These are phyloP conservation scores for Falcaria lacertinaria DNA, from an alignment of 2,888 invertebrate genomes.

Conservation along the genomic window DNA sequence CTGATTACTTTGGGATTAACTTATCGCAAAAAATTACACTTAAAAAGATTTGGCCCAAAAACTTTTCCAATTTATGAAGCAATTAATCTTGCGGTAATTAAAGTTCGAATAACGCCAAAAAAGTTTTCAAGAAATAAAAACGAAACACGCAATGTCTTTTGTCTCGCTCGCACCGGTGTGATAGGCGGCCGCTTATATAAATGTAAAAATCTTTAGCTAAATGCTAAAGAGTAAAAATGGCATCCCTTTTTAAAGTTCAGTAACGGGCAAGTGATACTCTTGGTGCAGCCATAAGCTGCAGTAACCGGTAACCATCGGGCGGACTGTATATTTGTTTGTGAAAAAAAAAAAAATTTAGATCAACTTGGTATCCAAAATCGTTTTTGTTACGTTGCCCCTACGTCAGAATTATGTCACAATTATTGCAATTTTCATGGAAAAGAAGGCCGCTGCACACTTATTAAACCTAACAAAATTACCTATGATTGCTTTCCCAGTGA, in stretches of 20 bases:
- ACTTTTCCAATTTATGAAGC: not conserved
- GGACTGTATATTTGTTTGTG: too few relatives aligned
- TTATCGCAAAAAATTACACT: not conserved
- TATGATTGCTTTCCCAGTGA: not conserved
- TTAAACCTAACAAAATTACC: slow-evolving; percentile 3
- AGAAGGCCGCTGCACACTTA: not conserved
- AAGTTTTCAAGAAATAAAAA: not conserved
- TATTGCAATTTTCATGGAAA: too few relatives aligned
- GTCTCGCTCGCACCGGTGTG: slow-evolving; percentile 9
- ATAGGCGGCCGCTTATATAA: slow-evolving; percentile 20
- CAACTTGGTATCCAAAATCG: too few relatives aligned
- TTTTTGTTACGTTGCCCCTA: too few relatives aligned
- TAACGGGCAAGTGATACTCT: too few relatives aligned
- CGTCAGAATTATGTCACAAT: too few relatives aligned
- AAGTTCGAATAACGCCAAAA: not conserved
- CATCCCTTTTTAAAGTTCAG: too few relatives aligned
- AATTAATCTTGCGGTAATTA: not conserved
- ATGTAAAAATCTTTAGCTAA: slow-evolving; percentile 47
- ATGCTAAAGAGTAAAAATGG: too few relatives aligned
- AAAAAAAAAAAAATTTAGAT: too few relatives aligned
- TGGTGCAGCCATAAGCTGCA: too few relatives aligned
- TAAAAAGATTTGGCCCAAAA: not conserved
- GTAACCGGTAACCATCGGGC: too few relatives aligned
- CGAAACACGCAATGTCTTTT: not conserved
- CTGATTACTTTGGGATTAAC: not conserved